Evolutionary conservation across 2,797 vertebrate genomes (phyloP).

Genomic region (Capromys pilorides): DNA sequence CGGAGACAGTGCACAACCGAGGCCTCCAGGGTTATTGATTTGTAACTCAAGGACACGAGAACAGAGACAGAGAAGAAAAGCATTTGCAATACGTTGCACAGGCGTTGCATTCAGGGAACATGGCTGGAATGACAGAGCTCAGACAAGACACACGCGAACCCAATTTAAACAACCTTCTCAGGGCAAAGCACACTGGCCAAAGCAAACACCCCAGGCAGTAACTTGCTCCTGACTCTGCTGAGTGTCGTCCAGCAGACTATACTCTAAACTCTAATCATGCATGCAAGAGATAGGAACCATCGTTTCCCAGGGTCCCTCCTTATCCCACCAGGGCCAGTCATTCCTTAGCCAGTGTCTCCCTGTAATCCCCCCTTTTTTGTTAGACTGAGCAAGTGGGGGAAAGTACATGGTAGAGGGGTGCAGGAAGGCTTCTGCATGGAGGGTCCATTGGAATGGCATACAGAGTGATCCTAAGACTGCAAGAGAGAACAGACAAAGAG

Average conservation of each 20-base stretch:
- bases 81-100: background rate
- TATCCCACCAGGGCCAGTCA: background rate
- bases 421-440: background rate
- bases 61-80: background rate
- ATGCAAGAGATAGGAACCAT: no score
- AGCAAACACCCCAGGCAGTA: no score
- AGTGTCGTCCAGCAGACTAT: no score
- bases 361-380: background rate
- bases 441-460: background rate
- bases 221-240: no score
- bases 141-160: background rate
- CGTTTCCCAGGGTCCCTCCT: no score
- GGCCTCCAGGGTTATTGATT: background rate
- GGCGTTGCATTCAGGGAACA: background rate
- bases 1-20: background rate
- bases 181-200: background rate
- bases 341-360: background rate
- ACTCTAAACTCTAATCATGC: no score
- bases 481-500: background rate
- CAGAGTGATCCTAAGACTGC: background rate
- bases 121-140: background rate
- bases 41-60: background rate
- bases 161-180: background rate
- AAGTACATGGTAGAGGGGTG: background rate
- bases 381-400: background rate